Base-by-base conservation (phyloP, 2,888 invertebrate genomes). In the Thera obeliscata region DNA sequence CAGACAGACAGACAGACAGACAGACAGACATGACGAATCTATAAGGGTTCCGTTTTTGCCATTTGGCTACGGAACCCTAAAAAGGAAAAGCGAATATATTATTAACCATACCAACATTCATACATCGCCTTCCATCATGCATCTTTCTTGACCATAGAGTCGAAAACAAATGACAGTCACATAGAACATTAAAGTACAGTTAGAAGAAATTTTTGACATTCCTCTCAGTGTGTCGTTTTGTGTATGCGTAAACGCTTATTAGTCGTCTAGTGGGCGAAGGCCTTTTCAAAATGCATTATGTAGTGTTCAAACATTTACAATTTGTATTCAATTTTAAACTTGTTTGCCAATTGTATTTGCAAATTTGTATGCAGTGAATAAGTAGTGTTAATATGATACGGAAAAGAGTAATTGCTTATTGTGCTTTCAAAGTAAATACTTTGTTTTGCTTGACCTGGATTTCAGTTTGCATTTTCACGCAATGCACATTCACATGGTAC, bases 181-280 rank as follows among this genome's bases (percentile, higher is more conserved):
- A 48, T 35, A 60, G 41, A 60, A n/a, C 33, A 65, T 66, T 72
- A 76, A 75, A 82, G 61, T 69, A 90, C 91, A 89, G 91, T 90
- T 90, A 91, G 72, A 80, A 78, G 74, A 81, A 81, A 88, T 89
- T 86, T 88, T 87, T 84, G 66, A 82, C 85, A 90, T 91, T 89
- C 88, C 87, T 73, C 76, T 75, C 52, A 3, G 52, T 33, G 36
- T 41, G 33, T 65, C 41, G 41, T 12, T 79, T 82, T 84, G 81
- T 79, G 83, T 81, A 80, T 81, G 79, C 59, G 38, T 36, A 80
- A 76, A 80, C 76, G 66, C 78, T 78, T 78, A 80, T 80, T 79
- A 79, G 74, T 74, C 74, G 64, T 74, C 70, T 49, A 49, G 79
- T 36, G 83, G 74, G 85, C 22, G 83, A 76, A 80, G 79, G 82